Conservation (phyloP, 2,113 vertebrate species). For the Hystrix cristata region DNA sequence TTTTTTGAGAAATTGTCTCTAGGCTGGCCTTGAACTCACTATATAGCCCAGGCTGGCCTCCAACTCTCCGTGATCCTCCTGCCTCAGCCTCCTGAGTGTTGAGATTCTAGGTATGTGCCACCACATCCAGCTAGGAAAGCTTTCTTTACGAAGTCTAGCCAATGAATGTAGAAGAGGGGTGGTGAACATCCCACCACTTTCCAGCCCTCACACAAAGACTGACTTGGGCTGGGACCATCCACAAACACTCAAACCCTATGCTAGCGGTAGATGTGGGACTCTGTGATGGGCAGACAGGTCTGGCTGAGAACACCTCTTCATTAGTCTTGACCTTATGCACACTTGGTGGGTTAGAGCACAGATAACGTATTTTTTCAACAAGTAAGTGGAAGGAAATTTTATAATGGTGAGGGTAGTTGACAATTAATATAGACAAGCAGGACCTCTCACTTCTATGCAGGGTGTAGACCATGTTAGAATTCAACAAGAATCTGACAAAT, state of each 20-base stretch:
- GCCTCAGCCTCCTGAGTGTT: background rate
- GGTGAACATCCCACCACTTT: no score
- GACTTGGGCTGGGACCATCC: background rate
- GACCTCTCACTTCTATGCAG: no score
- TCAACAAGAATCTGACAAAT: background rate
- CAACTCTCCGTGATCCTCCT: no score
- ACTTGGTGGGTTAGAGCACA: background rate
- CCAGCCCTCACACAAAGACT: background rate
- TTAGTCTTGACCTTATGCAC: background rate
- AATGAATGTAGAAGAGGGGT: background rate
- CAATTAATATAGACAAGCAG: background rate
- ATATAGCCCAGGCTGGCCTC: background rate
- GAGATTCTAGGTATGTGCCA: background rate
- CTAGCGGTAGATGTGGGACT: background rate
- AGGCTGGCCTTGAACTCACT: background rate
- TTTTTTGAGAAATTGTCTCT: background rate
- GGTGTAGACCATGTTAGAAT: background rate
- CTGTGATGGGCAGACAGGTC: no score
- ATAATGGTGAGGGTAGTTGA: no score
- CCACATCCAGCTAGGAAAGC: accelerated
- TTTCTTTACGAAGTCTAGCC: background rate
- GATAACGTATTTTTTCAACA: background rate
- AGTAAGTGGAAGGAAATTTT: background rate
- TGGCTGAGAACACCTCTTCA: no score
- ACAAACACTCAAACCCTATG: background rate